Base-by-base conservation (phyloP, 2,113 vertebrate genomes). In the Tamias sibiricus region DNA sequence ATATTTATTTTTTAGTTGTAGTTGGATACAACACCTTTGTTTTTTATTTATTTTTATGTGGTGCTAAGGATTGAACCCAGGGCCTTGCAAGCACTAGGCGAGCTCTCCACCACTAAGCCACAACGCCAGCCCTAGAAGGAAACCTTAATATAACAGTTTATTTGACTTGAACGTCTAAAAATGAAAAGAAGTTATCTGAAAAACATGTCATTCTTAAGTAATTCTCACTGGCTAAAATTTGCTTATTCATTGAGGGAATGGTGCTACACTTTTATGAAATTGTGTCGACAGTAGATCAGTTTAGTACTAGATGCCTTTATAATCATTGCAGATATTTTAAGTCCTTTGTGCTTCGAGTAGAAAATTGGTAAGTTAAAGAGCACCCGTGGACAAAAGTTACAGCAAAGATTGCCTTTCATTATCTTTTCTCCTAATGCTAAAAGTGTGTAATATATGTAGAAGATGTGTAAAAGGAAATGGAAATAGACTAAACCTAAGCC, bases 191-290 rank as follows among this genome's bases (percentile, higher is more conserved):
- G 35, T 92, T 95, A 94, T 71, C 92, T 97, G 64, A 91, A 94
- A 95, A 72, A 32, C 20, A 72, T 77, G 17, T 97, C 84, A 84
- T 64, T 93, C 24, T 81, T 93, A 85, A 44, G 40, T 94, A 84
- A 91, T 75, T 91, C 81, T 91, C 20, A 90, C 44, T 62, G 74
- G 77, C 84, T 97, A 69, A 90, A 95, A 82, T 80, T 76, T 96
- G 84, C 44, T 92, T 44, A 74, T 81, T 97, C 64, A 57, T 64
- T 86, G 83, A 88, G 54, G 54, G 93, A 91, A 71, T 87, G 28
- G 96, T 96, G 96, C 97, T 97, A 89, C 47, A 77, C 77, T 96
- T 97, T 89, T 68, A 90, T 44, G 66, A 62, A 83, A 37, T 26
- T 94, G 77, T 91, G 91, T 24, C 42, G 90, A 44, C 20, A 52